Evolutionary conservation across 2,797 vertebrate genomes (phyloP).

Genomic region (Catharus ustulatus): DNA sequence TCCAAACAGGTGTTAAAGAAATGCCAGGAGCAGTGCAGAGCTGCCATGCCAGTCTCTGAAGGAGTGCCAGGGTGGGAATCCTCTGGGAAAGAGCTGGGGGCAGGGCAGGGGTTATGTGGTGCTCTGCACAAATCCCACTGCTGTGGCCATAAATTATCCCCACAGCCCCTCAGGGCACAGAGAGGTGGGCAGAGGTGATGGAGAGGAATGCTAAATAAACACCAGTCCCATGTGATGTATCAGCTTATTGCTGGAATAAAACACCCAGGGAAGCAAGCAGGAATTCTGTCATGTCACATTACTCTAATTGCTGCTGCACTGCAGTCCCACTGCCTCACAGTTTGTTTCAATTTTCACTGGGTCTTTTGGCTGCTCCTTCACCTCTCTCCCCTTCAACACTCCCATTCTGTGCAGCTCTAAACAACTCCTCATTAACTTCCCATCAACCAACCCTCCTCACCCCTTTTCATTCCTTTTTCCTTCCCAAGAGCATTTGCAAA

Average conservation of each 20-base stretch:
- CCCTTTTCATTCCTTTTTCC: neutral
- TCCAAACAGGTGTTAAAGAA: neutral
- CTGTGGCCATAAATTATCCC: constrained; percentile 40
- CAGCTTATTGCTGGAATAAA: constrained; percentile 51
- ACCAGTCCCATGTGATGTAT: constrained; percentile 54
- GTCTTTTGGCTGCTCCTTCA: constrained; percentile 36
- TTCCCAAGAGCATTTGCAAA: neutral
- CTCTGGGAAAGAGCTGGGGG: neutral
- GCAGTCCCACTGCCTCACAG: neutral
- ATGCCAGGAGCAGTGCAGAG: neutral
- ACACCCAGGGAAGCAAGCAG: constrained; percentile 32
- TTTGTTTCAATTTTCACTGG: constrained; percentile 54
- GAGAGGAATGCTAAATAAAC: constrained; percentile 56
- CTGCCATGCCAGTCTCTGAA: neutral
- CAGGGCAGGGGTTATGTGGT: neutral
- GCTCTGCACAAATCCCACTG: constrained; percentile 13
- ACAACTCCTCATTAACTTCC: constrained; percentile 44
- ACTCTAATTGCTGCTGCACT: constrained; percentile 52
- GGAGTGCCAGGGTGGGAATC: neutral
- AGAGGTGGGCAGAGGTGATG: constrained; percentile 28
- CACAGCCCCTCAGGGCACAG: fast-evolving
- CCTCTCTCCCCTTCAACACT: constrained; percentile 32
- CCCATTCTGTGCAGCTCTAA: neutral
- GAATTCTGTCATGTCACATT: constrained; percentile 54
- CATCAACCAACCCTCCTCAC: neutral